A percentile compares a stretch with the other conserved stretches of the same genome.
Evolutionary conservation across 2,888 invertebrate species (phyloP).

Genomic region (Fragum whitleyi): DNA sequence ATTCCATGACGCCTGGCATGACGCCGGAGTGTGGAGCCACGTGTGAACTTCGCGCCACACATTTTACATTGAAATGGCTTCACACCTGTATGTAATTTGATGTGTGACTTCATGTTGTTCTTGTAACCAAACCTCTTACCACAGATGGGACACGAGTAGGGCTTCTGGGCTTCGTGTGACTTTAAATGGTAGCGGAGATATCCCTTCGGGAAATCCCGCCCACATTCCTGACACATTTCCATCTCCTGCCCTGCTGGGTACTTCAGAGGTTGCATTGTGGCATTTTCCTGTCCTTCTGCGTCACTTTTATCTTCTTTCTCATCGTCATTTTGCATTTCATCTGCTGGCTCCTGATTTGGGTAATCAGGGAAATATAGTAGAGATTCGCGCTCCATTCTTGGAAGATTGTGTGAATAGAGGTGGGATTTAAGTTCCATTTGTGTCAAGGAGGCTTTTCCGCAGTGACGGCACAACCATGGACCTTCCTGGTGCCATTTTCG

Average conservation of each 20-base stretch:
- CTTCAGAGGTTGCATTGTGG: slow-evolving; percentile 29
- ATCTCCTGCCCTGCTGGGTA: slow-evolving; percentile 66
- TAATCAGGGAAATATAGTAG: slow-evolving; percentile 68
- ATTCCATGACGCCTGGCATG: slow-evolving; percentile 80
- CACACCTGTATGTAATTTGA: slow-evolving; percentile 80
- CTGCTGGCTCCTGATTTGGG: slow-evolving; percentile 51
- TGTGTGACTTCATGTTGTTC: slow-evolving; percentile 82
- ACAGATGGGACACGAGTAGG: slow-evolving; percentile 80
- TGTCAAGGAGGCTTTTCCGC: slow-evolving; percentile 71
- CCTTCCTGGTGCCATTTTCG: slow-evolving; percentile 73
- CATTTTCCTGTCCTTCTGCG: slow-evolving; percentile 20
- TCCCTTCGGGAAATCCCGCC: slow-evolving; percentile 77
- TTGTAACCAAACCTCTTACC: slow-evolving; percentile 81
- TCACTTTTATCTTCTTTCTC: slow-evolving; percentile 33
- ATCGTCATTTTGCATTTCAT: slow-evolving; percentile 43
- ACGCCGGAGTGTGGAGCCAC: slow-evolving; percentile 79
- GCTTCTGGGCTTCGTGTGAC: slow-evolving; percentile 80
- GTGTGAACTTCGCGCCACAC: slow-evolving; percentile 80
- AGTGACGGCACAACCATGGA: slow-evolving; percentile 76
- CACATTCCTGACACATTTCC: slow-evolving; percentile 79
- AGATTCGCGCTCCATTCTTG: slow-evolving; percentile 70
- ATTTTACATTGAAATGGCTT: slow-evolving; percentile 81
- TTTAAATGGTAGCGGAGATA: slow-evolving; percentile 79
- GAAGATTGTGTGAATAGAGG: slow-evolving; percentile 73
- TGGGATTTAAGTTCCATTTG: slow-evolving; percentile 72